Evolutionary conservation across 2,113 vertebrate species (phyloP).

Genomic region (Tetrax tetrax): DNA sequence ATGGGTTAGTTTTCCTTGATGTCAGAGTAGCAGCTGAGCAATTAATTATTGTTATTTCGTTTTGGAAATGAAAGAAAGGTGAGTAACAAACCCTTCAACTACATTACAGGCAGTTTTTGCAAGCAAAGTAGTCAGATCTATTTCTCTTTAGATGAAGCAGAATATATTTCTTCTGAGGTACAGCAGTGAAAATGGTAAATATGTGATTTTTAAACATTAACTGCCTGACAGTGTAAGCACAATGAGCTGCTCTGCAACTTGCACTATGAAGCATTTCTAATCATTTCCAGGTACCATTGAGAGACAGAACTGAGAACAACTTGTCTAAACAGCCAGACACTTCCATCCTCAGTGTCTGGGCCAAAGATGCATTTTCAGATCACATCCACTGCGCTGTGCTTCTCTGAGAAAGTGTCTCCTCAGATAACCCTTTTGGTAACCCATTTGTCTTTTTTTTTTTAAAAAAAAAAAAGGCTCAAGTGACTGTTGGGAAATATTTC

Average conservation of each 20-base stretch:
- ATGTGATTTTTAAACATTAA: conserved; percentile 32
- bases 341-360: not conserved
- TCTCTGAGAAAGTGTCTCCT: not conserved
- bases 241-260: not conserved
- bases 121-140: not conserved
- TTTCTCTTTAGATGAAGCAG: conserved; percentile 38
- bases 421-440: not conserved
- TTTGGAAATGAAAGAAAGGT: conserved; percentile 5
- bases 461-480: not conserved
- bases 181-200: not conserved
- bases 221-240: not conserved
- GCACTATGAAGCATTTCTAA: not conserved
- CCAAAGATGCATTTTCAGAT: not conserved
- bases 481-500: not conserved
- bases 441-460: not conserved
- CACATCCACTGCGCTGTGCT: not conserved
- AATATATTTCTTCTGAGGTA: conserved; percentile 9
- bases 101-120: not conserved
- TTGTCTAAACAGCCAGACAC: not conserved
- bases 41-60: conserved; percentile 44
- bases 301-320: not conserved
- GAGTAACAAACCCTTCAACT: not conserved
- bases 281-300: conserved; percentile 12
- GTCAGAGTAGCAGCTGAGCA: not conserved
- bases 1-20: conserved; percentile 1